Base-by-base conservation (phyloP, 2,113 vertebrate genomes). In the Scartelaos histophorus region DNA sequence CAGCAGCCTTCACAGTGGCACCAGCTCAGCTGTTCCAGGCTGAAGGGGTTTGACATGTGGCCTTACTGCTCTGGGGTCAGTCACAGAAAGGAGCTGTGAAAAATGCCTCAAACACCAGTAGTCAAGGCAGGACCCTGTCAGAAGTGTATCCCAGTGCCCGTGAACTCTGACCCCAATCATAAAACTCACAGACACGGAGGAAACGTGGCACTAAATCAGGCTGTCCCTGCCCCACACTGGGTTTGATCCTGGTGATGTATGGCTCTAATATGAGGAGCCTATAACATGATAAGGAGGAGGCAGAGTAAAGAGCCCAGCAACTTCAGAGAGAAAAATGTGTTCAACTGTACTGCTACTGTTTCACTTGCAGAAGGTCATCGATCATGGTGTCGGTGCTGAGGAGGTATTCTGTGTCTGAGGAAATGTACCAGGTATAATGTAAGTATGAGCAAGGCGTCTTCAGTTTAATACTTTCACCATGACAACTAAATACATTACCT, bases 221-320 rank as follows among this genome's bases (percentile, higher is more conserved):
- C 72, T 67, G 81, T 85, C 78, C 47, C 82, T 66, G 67, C 21
- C 54, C 74, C 70, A 85, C 74, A 81, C 83, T 74, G n/a, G 65
- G 81, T 84, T 88, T 89, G 90, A 91, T 88, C 81, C 72, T 21
- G n/a, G 62, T 87, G 85, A 91, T 87, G 51, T 89, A 89, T 82
- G 64, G 53, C 81, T 88, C 90, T 89, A 90, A 88, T 90, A 87
- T 83, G 81, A 78, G 87, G 73, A 84, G 62, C 60, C 81, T 68
- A 82, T 43, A 43, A 43, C 76, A 73, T 17, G 67, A 75, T 21
- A 69, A 7, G 71, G 49, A 65, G 34, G 12, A 69, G 17, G 3
- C 64, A 11, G 69, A 25, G 17, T 29, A 35, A 25, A 7, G 53
- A 43, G 58, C 5, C 24, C 38, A 38, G 11, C 7, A 22, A 73